Base-by-base conservation (phyloP, 2,797 vertebrate species). In the Myripristis jacobus region DNA sequence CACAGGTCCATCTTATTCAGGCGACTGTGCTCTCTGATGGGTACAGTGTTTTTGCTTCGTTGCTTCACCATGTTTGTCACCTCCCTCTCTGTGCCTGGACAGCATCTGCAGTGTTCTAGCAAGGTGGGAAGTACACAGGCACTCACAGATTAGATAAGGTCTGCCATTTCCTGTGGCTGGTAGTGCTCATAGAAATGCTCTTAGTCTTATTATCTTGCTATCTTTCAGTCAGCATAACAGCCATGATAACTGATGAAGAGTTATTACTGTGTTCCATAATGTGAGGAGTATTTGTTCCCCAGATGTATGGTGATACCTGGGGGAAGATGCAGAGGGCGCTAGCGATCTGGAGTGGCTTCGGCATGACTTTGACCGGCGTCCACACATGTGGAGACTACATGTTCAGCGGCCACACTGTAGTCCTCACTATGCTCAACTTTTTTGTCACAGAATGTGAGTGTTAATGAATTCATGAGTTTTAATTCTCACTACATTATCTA, bases 311-410 rank as follows among this genome's bases (percentile, higher is more conserved):
- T 61, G 96, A 93, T 27, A 88, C 94, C 19, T 96, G 95, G 95
- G 95, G 94, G 64, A 99, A 98, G 89, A 90, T 98, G 13, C 94
- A 92, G 83, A 93, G 96, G 79, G 97, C 96, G 0, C 91, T 98
- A 73, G 94, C 95, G 36, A 99, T 99, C 83, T 99, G 97, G 97
- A 97, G 94, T 73, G 96, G 97, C 48, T 96, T 98, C 84, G 97
- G 97, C 65, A 99, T 99, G 97, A 97, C 97, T 21, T 92, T 99
- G 70, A 97, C 96, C 2, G 97, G 97, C 2, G 97, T 98, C 47
- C 96, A 99, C 66, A 98, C 97, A 0, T 99, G 97, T 87, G 97
- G 97, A 76, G 97, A 99, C 89, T 99, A 99, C 79, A 99, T 99
- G 97, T 99, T 99, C 93, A 98, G 97, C 57, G 97, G 97, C 51